Evolutionary conservation across 2,797 vertebrate species (phyloP).

Genomic region (Karalla daura): DNA sequence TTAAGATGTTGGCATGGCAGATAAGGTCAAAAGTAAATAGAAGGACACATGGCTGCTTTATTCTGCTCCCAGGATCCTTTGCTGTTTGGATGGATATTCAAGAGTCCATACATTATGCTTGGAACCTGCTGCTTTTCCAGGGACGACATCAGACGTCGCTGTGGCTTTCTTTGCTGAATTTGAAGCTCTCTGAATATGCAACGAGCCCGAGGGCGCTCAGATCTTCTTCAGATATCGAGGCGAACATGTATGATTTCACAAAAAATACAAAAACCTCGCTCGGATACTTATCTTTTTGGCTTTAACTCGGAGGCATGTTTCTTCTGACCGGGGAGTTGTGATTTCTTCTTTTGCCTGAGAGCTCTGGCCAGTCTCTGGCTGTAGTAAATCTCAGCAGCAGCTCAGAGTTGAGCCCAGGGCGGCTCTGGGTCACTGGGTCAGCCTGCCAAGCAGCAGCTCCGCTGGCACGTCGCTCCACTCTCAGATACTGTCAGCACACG

Average conservation of each 20-base stretch:
- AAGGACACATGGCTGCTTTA: constrained; percentile 21
- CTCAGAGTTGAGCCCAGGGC: constrained; percentile 22
- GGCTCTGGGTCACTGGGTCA: constrained; percentile 59
- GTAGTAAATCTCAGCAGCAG: constrained; percentile 50
- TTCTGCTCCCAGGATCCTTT: constrained; percentile 25
- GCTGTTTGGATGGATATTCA: constrained; percentile 24
- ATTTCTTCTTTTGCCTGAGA: constrained; percentile 20
- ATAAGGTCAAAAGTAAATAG: constrained; percentile 60
- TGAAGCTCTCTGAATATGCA: constrained; percentile 4
- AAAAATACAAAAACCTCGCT: background rate
- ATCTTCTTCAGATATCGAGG: constrained; percentile 15
- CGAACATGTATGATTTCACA: background rate
- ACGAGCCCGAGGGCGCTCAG: fast-evolving
- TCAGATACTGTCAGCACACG: constrained; percentile 40
- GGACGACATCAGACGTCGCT: background rate
- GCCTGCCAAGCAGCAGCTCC: constrained; percentile 41
- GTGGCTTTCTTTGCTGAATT: constrained; percentile 6
- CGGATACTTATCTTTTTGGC: constrained; percentile 12
- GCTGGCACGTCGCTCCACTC: constrained; percentile 39
- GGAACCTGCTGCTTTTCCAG: constrained; percentile 18
- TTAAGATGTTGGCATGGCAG: constrained; percentile 50
- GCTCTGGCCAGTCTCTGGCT: constrained; percentile 26
- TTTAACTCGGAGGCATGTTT: background rate
- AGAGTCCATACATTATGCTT: constrained; percentile 16
- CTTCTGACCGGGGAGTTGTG: constrained; percentile 17